phyloP scores from a whole-genome alignment of 2,797 vertebrate species.

The Parauchenoglanis ngamensis region DNA sequence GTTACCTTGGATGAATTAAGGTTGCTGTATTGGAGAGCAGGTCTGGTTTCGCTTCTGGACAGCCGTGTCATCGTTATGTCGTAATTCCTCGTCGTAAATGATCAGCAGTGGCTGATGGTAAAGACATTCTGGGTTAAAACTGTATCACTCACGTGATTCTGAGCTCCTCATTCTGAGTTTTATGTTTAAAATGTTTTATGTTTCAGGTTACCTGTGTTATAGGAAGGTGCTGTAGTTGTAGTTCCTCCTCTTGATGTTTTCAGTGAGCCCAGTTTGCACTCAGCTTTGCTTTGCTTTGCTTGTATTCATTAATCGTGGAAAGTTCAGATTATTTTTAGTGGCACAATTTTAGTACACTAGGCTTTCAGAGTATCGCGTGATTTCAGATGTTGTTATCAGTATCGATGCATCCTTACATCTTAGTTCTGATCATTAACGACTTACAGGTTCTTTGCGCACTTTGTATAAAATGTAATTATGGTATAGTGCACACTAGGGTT shows the following conservation, averaged over 20 bases:
- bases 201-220: background rate
- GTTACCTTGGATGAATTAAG: background rate
- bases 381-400: background rate
- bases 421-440: background rate
- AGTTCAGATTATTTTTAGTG: background rate
- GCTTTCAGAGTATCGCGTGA: background rate
- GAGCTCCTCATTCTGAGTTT: background rate
- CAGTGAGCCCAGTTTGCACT: background rate
- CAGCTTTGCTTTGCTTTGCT: background rate
- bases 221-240: background rate
- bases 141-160: background rate
- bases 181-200: background rate
- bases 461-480: background rate
- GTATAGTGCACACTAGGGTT: background rate
- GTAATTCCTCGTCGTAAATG: background rate
- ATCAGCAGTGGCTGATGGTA: background rate
- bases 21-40: background rate
- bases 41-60: too few relatives aligned
- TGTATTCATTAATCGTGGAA: background rate
- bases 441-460: background rate
- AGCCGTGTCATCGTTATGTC: background rate
- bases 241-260: background rate
- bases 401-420: background rate
- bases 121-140: background rate
- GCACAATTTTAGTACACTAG: background rate